These are phyloP conservation scores for Chirona hameri DNA, from an alignment of 2,888 invertebrate species.

Conservation along the genomic window DNA sequence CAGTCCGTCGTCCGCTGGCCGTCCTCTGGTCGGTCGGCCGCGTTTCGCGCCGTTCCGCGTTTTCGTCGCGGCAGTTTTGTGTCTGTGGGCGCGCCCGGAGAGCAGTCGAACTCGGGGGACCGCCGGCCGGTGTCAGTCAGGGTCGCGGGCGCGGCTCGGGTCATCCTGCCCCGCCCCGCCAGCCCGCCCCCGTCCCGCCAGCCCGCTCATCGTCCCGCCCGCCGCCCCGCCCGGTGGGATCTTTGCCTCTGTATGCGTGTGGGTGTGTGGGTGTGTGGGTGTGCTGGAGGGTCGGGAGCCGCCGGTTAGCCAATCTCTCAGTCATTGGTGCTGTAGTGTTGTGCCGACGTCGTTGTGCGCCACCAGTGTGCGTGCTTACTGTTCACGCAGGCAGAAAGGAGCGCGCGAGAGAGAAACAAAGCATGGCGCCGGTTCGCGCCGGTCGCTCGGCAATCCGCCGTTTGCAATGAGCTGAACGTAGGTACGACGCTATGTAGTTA, in stretches of 20 bases:
- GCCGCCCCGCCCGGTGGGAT: not conserved
- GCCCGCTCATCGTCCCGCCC: not conserved
- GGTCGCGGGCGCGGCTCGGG: not conserved
- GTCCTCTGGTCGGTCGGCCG: not conserved
- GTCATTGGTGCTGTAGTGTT: not conserved
- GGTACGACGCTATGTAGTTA: not conserved
- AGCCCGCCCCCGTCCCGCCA: too few relatives aligned
- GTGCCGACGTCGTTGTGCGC: not conserved
- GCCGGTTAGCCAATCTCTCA: not conserved
- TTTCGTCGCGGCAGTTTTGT: not conserved
- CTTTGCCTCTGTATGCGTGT: not conserved
- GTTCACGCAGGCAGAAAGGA: not conserved
- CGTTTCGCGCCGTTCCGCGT: not conserved
- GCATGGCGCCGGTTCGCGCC: not conserved
- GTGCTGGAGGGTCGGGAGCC: not conserved
- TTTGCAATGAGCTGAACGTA: not conserved
- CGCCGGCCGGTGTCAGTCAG: not conserved
- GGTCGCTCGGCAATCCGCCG: not conserved
- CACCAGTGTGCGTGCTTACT: constrained; percentile 1
- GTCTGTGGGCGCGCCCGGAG: not conserved
- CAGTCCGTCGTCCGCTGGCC: not conserved
- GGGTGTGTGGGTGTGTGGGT: not conserved
- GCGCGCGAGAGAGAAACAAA: not conserved
- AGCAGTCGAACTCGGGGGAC: not conserved
- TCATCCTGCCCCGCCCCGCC: too few relatives aligned